phyloP scores from a whole-genome alignment of 1,140 invertebrate species.

The Drosophila bipectinata region DNA sequence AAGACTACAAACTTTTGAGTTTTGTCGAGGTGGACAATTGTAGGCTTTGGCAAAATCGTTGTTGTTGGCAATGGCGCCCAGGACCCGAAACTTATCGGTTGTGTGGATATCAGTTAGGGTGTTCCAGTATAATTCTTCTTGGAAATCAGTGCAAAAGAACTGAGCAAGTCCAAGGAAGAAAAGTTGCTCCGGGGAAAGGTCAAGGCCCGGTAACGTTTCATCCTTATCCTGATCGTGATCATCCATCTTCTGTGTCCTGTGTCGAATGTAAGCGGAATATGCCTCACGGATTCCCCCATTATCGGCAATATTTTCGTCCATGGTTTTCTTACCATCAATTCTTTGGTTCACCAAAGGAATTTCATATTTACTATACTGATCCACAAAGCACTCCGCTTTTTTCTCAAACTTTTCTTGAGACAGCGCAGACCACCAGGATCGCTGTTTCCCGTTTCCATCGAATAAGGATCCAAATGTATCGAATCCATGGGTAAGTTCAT shows the following conservation, averaged over 20 bases:
- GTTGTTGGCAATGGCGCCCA: conserved; percentile 88
- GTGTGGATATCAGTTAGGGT: conserved; percentile 58
- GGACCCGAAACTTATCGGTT: conserved; percentile 85
- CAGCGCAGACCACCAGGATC: conserved; percentile 74
- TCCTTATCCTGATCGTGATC: conserved; percentile 77
- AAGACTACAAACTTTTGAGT: conserved; percentile 78
- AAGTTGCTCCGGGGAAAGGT: conserved; percentile 92
- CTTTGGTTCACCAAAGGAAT: conserved; percentile 84
- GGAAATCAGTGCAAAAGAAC: conserved; percentile 79
- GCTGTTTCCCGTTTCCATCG: conserved; percentile 36
- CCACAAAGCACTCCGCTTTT: conserved; percentile 89
- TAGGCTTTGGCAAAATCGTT: conserved; percentile 87
- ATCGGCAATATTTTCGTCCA: conserved; percentile 89
- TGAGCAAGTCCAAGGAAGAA: conserved; percentile 97
- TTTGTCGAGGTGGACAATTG: conserved; percentile 87
- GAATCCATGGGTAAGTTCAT: conserved; percentile 73
- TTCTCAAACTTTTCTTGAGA: conserved; percentile 41
- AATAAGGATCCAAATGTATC: conserved; percentile 51
- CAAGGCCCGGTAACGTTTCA: conserved; percentile 90
- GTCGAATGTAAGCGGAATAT: conserved; percentile 89
- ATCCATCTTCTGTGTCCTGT: conserved; percentile 46
- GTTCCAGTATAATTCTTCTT: conserved; percentile 70
- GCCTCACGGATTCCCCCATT: conserved; percentile 96
- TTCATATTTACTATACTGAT: conserved; percentile 86
- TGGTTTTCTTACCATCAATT: conserved; percentile 87